Evolutionary conservation across 2,888 invertebrate species (phyloP), one percentile per base, ranked within the genome.

Genomic region (Leptopilina syphax): DNA sequence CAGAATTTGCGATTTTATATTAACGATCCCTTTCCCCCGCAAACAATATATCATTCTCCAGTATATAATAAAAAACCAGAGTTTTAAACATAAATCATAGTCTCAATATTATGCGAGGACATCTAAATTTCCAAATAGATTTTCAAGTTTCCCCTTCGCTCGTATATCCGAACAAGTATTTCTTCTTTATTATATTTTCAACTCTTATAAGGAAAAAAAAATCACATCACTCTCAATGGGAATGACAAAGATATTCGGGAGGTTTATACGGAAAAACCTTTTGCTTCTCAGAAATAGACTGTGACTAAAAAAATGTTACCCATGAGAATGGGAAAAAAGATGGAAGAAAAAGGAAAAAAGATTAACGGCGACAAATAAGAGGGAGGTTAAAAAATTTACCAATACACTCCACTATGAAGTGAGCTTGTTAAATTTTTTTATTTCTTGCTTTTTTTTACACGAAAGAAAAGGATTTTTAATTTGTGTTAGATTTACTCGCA

Each of bases 361-460:
- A 82, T 80, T 80, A 78, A 82, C 79, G 65, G 81, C 76, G 66
- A 67, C 77, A 81, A 77, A 79, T 79, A 70, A 80, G 57, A 78
- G 80, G 76, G 80, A 70, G 68, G 54, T 54, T 68, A 50, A 68
- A 24, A 73, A 13, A 73, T 41, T 73, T 13, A 5, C 54, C 34
- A 34, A 65, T 18, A 18, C 4, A 24, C 41, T 65, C 65, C 27
- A 12, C 65, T 34, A 24, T 12, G 4, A 65, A 65, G 50, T 50
- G 1, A 50, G 10, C 13, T 34, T 41, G 41, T 3, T 44, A 44
- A 8, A 8, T 44, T 44, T 7, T 44, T 44, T 4, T 0, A 34
- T 34, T 34, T 0, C 34, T 18, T 34, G 34, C 34, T 34, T 34
- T 3, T 34, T 34, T 34, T 0, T 3, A 34, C 34, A 3, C 34